Evolutionary conservation across 2,888 invertebrate genomes (phyloP).

Genomic region (Autographa gamma): DNA sequence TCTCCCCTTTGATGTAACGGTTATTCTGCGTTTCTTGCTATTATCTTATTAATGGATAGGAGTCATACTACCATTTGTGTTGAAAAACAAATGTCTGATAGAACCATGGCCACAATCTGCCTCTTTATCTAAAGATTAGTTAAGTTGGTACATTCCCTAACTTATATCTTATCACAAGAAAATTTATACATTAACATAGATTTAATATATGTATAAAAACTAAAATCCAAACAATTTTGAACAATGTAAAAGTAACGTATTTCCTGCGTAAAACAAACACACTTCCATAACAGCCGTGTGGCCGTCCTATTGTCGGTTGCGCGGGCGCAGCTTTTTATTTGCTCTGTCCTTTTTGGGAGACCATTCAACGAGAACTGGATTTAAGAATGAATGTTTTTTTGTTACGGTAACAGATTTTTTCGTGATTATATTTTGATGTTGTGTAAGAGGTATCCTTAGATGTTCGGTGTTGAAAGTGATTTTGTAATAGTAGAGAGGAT

Average conservation of each 20-base stretch:
- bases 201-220: no score
- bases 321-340: constrained; percentile 54
- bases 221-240: no score
- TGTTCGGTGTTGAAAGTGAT: constrained; percentile 20
- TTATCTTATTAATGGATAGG: no score
- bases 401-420: constrained; percentile 47
- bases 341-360: constrained; percentile 54
- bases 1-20: no score
- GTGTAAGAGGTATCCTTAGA: constrained; percentile 18
- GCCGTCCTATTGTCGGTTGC: constrained; percentile 38
- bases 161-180: no score
- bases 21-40: no score
- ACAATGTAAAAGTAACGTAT: constrained; percentile 7
- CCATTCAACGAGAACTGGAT: constrained; percentile 65
- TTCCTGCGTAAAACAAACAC: constrained; percentile 32
- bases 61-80: no score
- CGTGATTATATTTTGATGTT: constrained; percentile 22
- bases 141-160: no score
- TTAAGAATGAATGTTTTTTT: constrained; percentile 52
- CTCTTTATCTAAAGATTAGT: no score
- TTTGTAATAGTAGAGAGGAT: constrained; percentile 13
- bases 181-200: no score
- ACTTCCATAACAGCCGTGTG: constrained; percentile 40
- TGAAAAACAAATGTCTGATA: no score
- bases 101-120: no score